Percentiles rank a stretch among this genome's conserved stretches.
These are phyloP conservation scores for Nemoura dubitans DNA, from an alignment of 2,888 invertebrate genomes.

Conservation along the genomic window DNA sequence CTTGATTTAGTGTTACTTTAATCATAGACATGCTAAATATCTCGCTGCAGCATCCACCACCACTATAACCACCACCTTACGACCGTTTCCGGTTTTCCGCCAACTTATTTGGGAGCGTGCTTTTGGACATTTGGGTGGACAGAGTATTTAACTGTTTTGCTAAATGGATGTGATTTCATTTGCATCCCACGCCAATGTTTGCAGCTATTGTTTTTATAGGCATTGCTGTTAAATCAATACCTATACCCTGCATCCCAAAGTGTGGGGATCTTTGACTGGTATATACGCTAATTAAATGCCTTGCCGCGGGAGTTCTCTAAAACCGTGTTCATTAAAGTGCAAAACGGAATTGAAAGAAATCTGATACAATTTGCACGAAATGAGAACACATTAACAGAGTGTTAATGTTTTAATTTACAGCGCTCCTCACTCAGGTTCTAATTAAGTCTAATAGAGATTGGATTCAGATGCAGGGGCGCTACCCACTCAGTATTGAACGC, in stretches of 20 bases:
- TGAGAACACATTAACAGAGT: neutral
- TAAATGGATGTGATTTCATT: slow-evolving; percentile 12
- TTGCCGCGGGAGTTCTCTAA: neutral
- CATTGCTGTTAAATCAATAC: neutral
- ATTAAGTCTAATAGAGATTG: slow-evolving; percentile 3
- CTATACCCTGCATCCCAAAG: neutral
- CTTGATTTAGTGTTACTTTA: slow-evolving; percentile 32
- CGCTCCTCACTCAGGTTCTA: neutral
- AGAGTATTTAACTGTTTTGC: slow-evolving; percentile 7
- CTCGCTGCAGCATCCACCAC: neutral
- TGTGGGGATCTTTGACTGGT: no score
- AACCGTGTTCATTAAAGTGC: neutral
- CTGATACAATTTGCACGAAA: neutral
- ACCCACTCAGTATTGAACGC: neutral
- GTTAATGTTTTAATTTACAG: neutral
- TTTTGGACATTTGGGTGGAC: slow-evolving; percentile 26
- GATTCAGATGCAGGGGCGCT: neutral
- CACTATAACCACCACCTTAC: neutral
- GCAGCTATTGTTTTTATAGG: neutral
- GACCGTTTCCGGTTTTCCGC: slow-evolving; percentile 30
- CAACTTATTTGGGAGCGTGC: neutral
- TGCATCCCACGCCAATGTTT: neutral
- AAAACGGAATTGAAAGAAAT: neutral
- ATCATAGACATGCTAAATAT: slow-evolving; percentile 30
- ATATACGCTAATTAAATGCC: neutral